Conservation (phyloP, 2,113 vertebrate species). For the Colius striatus region DNA sequence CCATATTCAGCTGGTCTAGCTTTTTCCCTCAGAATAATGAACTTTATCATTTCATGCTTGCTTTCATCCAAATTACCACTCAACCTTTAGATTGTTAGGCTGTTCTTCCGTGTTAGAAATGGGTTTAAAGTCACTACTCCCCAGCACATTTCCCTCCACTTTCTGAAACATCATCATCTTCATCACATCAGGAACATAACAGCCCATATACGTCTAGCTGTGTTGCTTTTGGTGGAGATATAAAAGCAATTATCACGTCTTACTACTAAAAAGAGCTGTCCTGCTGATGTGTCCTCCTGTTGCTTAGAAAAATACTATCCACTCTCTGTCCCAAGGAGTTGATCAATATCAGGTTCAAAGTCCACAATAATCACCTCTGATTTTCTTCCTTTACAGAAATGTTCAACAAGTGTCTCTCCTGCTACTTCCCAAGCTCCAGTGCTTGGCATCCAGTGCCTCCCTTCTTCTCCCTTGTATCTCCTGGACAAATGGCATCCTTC, state of each 20-base stretch:
- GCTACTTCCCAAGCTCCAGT: background rate
- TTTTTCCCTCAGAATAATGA: conserved; percentile 44
- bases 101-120: background rate
- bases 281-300: background rate
- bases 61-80: conserved; percentile 4
- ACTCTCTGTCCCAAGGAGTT: background rate
- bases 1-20: conserved; percentile 2
- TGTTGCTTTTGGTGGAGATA: background rate
- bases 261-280: background rate
- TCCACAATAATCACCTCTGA: accelerated
- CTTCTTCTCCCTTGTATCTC: background rate
- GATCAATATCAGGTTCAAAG: background rate
- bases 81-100: background rate
- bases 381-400: background rate
- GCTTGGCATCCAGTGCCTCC: background rate
- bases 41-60: conserved; percentile 3
- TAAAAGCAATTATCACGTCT: background rate
- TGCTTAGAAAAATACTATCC: background rate
- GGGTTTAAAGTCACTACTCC: background rate
- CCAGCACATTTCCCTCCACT: background rate
- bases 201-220: background rate
- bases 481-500: background rate
- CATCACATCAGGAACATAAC: background rate
- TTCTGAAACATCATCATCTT: background rate
- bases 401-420: background rate